These are phyloP conservation scores for Mycetomoellerius zeteki DNA, from an alignment of 1,140 invertebrate species.

Conservation along the genomic window DNA sequence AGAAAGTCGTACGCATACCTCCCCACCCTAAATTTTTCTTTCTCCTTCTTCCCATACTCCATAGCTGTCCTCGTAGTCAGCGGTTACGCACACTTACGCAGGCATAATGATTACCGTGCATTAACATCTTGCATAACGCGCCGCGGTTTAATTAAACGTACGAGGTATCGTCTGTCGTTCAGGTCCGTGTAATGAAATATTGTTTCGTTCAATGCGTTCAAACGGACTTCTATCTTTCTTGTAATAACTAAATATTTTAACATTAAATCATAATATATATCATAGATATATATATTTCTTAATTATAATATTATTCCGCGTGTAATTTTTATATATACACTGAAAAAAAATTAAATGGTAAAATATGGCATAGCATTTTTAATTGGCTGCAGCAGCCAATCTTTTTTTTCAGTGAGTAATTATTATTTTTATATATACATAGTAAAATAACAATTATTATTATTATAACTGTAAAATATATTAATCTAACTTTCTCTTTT, in stretches of 20 bases:
- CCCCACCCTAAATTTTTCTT: conserved; percentile 56
- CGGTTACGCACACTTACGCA: conserved; percentile 52
- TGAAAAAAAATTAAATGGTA: too few relatives aligned
- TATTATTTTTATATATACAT: not conserved
- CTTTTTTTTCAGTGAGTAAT: too few relatives aligned
- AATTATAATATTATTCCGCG: not conserved
- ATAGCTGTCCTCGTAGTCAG: conserved; percentile 44
- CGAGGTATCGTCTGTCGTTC: conserved; percentile 56
- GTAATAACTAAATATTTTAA: not conserved
- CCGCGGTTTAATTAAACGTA: conserved; percentile 70
- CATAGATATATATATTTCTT: not conserved
- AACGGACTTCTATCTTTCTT: not conserved
- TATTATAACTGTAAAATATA: not conserved
- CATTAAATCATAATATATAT: conserved; percentile 7
- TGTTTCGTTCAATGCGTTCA: not conserved
- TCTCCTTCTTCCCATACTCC: conserved; percentile 44
- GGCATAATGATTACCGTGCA: conserved; percentile 75
- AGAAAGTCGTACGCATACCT: conserved; percentile 78
- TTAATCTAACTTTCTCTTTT: not conserved
- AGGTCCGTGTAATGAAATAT: conserved; percentile 7
- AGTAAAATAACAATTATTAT: not conserved
- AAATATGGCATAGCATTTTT: too few relatives aligned
- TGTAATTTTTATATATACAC: not conserved
- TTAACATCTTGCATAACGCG: conserved; percentile 80
- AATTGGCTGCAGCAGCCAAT: too few relatives aligned